Percentiles rank a stretch among this genome's conserved stretches.
Conservation (phyloP, 1,140 invertebrate genomes). For the Solen grandis region DNA sequence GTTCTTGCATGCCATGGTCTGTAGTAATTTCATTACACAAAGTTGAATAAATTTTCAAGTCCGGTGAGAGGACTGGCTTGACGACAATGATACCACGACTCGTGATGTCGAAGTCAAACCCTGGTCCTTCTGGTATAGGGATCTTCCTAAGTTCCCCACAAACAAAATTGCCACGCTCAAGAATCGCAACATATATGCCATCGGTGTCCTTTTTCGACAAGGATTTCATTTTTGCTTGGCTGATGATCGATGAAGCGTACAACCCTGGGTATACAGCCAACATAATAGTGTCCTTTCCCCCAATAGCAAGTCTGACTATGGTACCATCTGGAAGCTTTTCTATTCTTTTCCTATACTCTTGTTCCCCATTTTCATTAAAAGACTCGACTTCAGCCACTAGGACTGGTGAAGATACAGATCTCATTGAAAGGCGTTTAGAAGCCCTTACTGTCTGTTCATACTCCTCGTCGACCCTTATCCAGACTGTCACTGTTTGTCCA, state of each 20-base stretch:
- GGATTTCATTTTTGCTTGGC: constrained; percentile 45
- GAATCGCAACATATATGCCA: constrained; percentile 44
- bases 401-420: constrained; percentile 30
- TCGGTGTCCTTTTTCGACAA: constrained; percentile 43
- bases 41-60: constrained; percentile 32
- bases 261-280: constrained; percentile 45
- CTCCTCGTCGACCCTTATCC: constrained; percentile 39
- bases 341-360: constrained; percentile 33
- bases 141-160: constrained; percentile 43
- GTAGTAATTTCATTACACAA: constrained; percentile 7
- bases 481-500: constrained; percentile 48
- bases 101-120: constrained; percentile 50
- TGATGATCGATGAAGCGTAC: constrained; percentile 46
- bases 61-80: constrained; percentile 7
- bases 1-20: constrained; percentile 4
- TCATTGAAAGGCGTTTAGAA: constrained; percentile 46
- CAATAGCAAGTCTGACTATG: constrained; percentile 37
- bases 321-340: constrained; percentile 50
- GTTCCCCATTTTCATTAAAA: constrained; percentile 37
- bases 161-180: constrained; percentile 35
- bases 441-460: constrained; percentile 32
- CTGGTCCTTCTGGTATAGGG: constrained; percentile 50
- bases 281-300: constrained; percentile 38
- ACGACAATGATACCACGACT: constrained; percentile 17
- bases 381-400: constrained; percentile 37